These are phyloP conservation scores for Cynoglossus semilaevis DNA, from an alignment of 2,113 vertebrate species.

Conservation along the genomic window DNA sequence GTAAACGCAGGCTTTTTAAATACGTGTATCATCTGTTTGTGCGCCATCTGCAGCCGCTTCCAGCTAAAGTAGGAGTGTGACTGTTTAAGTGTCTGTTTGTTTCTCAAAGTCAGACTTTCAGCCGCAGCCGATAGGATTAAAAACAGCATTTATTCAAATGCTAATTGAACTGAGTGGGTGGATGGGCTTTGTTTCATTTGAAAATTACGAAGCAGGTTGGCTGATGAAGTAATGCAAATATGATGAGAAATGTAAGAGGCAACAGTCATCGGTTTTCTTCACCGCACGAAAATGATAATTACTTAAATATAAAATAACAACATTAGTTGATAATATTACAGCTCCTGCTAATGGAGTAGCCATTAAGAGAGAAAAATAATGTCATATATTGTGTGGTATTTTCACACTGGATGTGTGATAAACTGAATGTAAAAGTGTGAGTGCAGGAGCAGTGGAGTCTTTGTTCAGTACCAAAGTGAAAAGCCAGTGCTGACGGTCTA, in stretches of 20 bases:
- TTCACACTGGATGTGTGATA: no score
- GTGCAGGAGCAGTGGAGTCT: neutral
- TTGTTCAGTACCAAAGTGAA: neutral
- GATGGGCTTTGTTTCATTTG: constrained; percentile 6
- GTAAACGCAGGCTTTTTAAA: constrained; percentile 30
- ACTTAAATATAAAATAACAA: no score
- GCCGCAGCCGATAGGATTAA: constrained; percentile 9
- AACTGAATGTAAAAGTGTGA: no score
- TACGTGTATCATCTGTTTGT: constrained; percentile 30
- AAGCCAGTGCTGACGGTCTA: no score
- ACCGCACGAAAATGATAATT: no score
- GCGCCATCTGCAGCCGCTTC: constrained; percentile 20
- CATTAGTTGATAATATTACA: no score
- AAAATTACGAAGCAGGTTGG: neutral
- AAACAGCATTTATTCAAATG: constrained; percentile 1
- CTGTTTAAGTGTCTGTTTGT: constrained; percentile 22
- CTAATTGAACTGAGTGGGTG: constrained; percentile 1
- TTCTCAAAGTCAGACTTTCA: constrained; percentile 20
- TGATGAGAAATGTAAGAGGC: neutral
- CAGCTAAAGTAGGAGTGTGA: constrained; percentile 10
- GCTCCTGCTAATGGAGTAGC: no score
- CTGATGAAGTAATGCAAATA: constrained; percentile 3
- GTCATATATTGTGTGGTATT: no score
- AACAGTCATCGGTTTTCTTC: neutral
- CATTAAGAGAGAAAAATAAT: no score